phyloP scores from a whole-genome alignment of 1,140 invertebrate species.

The Battus philenor region DNA sequence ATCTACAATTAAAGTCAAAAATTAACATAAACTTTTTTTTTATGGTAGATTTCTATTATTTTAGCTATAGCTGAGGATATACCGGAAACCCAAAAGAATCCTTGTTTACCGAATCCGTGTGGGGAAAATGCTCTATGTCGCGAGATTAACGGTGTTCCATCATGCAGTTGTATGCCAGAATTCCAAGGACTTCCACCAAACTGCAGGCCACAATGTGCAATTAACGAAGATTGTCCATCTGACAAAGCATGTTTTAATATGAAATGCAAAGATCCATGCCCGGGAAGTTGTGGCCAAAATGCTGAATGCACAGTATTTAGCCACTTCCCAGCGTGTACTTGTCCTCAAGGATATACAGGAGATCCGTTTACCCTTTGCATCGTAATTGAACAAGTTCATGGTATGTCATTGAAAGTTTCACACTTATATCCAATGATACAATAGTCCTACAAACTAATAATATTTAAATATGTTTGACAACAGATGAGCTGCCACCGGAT shows the following conservation, averaged over 20 bases:
- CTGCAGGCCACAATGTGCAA: constrained; percentile 81
- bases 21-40: constrained; percentile 16
- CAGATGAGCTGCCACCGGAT: constrained; percentile 72
- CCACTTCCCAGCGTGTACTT: constrained; percentile 80
- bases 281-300: constrained; percentile 79
- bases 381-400: constrained; percentile 56
- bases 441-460: too few relatives aligned
- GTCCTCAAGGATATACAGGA: constrained; percentile 79
- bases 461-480: constrained; percentile 22
- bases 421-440: too few relatives aligned
- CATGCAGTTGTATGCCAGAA: constrained; percentile 78
- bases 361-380: constrained; percentile 79
- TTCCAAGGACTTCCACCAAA: constrained; percentile 81
- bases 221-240: constrained; percentile 80
- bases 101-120: constrained; percentile 80
- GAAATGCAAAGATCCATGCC: constrained; percentile 82
- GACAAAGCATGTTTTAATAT: constrained; percentile 80
- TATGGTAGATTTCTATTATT: too few relatives aligned
- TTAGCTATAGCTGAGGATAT: constrained; percentile 66
- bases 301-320: constrained; percentile 80
- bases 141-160: constrained; percentile 76
- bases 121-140: constrained; percentile 81
- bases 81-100: constrained; percentile 57
- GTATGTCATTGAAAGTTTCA: too few relatives aligned
- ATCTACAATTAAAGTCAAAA: neutral